Conservation (phyloP, 2,797 vertebrate genomes). For the Australoheros facetus region DNA sequence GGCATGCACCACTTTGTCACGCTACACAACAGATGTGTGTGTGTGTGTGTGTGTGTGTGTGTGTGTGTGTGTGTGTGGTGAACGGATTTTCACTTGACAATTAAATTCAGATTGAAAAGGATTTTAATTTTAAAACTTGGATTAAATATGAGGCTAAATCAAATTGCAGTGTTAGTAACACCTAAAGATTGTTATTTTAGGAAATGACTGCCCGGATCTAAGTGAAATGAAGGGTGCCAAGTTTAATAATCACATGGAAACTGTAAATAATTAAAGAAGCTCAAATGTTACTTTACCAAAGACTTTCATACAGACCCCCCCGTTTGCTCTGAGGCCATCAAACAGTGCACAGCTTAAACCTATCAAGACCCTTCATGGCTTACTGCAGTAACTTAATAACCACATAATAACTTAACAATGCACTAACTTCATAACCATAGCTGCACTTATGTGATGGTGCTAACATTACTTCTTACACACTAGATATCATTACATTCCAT, state of each 20-base stretch:
- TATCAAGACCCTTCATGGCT: too few species aligned
- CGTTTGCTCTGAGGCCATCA: too few species aligned
- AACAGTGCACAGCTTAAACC: too few species aligned
- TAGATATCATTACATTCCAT: too few species aligned
- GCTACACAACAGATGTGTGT: background rate
- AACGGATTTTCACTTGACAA: background rate
- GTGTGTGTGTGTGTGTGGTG: background rate
- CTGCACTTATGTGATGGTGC: too few species aligned
- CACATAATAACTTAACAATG: too few species aligned
- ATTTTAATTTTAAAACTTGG: background rate
- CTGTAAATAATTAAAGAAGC: too few species aligned
- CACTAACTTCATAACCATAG: too few species aligned
- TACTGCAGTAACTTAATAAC: too few species aligned
- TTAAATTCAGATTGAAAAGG: background rate
- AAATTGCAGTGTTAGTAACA: background rate
- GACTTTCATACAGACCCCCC: too few species aligned
- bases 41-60: background rate
- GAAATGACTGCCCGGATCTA: background rate
- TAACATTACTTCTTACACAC: too few species aligned
- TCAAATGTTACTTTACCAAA: too few species aligned
- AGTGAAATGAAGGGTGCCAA: background rate
- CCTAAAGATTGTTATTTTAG: background rate
- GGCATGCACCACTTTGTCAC: conserved; percentile 3
- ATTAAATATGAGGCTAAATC: background rate
- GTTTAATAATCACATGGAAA: background rate